Evolutionary conservation across 2,888 invertebrate species (phyloP), one percentile per base, ranked within the genome.

Genomic region (Cybosia mesomella): DNA sequence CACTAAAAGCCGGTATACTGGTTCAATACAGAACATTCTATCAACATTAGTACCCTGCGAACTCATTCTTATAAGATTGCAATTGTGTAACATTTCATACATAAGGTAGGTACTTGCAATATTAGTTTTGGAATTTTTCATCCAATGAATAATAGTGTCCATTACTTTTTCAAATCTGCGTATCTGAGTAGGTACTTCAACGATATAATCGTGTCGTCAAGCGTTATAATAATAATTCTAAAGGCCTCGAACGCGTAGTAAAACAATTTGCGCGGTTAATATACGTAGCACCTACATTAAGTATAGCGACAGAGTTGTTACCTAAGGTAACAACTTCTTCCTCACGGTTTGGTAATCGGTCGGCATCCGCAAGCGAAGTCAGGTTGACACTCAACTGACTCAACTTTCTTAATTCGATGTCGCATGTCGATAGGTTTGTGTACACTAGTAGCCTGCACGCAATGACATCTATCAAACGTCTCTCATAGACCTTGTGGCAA

Each of bases 201-300:
- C 36, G 62, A 59, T 59, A 67, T 55, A 57, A 75, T 76, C 72
- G 63, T 62, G 78, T 82, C 75, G 72, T 72, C 66, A 83, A 72
- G 77, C 76, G 67, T 79, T 72, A 68, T 74, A 74, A 76, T 76
- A n/a, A 79, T 77, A 73, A 77, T 74, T 80, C 62, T 66, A 73
- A 76, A 76, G 77, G 63, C 76, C 72, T 78, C 76, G 73, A 66
- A 75, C 70, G 79, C 81, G 77, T 81, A 79, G 76, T 82, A 77
- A 82, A 85, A 66, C 77, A 79, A 82, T 83, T 81, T 82, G 74
- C 79, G 71, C 77, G 78, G 76, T 83, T 80, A 62, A 72, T 68
- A 66, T 58, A 75, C 67, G 64, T 22, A 63, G 28, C 5, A 28
- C 28, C 62, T 49, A 32, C 34, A 22, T 49, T 32, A n/a, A 39